These are phyloP conservation scores for Cataglyphis cursor DNA, from an alignment of 2,888 invertebrate species.

Conservation along the genomic window DNA sequence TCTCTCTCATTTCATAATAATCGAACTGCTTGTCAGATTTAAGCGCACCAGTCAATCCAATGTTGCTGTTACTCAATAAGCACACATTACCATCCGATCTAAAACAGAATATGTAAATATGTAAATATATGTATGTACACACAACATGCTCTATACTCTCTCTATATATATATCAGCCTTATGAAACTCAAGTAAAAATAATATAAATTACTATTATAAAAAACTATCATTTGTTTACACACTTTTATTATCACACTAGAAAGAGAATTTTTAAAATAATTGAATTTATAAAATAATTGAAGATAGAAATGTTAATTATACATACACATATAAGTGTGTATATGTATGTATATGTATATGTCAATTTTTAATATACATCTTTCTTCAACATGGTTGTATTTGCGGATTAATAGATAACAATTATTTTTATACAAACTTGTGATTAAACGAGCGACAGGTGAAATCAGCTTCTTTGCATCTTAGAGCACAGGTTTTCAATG, in stretches of 20 bases:
- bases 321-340: not conserved
- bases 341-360: not conserved
- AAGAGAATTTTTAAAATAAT: not conserved
- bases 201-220: conserved; percentile 14
- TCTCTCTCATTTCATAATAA: conserved; percentile 88
- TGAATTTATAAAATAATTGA: not conserved
- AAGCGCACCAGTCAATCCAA: conserved; percentile 87
- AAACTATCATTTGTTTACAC: not conserved
- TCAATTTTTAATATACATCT: not conserved
- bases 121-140: not conserved
- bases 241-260: not conserved
- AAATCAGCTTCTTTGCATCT: conserved; percentile 87
- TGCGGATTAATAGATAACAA: not conserved
- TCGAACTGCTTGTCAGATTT: conserved; percentile 87
- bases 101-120: conserved; percentile 64
- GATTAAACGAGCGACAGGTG: conserved; percentile 89
- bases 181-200: not conserved
- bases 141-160: not conserved
- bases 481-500: conserved; percentile 88
- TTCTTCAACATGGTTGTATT: not conserved
- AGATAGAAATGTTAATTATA: not conserved
- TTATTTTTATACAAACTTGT: conserved; percentile 85
- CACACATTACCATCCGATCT: conserved; percentile 88
- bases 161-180: not conserved
- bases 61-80: conserved; percentile 88